Conservation (phyloP, 2,888 invertebrate genomes). For the Gerosis bhagava region DNA sequence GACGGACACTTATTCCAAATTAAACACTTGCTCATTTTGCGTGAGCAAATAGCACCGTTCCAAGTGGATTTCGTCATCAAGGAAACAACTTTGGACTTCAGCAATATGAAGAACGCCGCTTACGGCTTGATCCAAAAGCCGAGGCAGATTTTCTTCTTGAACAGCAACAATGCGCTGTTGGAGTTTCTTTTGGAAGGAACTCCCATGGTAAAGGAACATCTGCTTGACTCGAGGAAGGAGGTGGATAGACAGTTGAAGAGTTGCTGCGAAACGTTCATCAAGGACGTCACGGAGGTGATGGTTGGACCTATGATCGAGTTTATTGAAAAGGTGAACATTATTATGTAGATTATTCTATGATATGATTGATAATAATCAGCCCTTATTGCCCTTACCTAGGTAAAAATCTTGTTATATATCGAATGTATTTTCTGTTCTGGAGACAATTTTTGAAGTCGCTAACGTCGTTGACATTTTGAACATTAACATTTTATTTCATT, state of each 20-base stretch:
- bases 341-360: too few relatives aligned
- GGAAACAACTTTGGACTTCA: conserved; percentile 96
- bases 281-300: conserved; percentile 88
- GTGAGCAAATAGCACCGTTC: conserved; percentile 99
- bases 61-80: conserved; percentile 96
- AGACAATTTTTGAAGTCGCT: too few relatives aligned
- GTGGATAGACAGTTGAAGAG: conserved; percentile 96
- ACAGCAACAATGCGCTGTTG: conserved; percentile 94
- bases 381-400: too few relatives aligned
- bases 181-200: conserved; percentile 97
- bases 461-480: too few relatives aligned
- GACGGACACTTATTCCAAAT: conserved; percentile 98
- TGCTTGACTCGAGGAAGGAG: conserved; percentile 97
- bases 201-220: conserved; percentile 95
- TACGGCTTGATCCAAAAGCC: conserved; percentile 89
- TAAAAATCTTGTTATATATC: too few relatives aligned
- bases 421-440: too few relatives aligned
- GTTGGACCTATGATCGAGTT: conserved; percentile 89
- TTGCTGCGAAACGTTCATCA: conserved; percentile 94
- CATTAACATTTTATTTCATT: too few relatives aligned
- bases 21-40: conserved; percentile 96
- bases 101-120: conserved; percentile 94
- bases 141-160: conserved; percentile 92
- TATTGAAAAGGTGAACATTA: conserved; percentile 91
- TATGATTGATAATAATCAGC: too few relatives aligned